phyloP scores from a whole-genome alignment of 1,140 invertebrate genomes.

The Propsilocerus akamusi region DNA sequence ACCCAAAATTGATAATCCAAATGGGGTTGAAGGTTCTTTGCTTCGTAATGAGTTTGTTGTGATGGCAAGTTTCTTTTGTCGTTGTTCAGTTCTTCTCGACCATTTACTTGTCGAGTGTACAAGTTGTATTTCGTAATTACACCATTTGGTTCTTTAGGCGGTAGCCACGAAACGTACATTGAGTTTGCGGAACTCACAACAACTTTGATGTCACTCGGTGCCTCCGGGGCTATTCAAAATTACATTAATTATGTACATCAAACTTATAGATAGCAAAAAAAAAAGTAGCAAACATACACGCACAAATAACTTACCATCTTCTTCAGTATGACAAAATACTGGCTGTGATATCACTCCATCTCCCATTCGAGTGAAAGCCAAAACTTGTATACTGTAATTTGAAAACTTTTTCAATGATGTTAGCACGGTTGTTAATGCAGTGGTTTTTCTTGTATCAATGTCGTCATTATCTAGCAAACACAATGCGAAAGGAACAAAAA shows the following conservation, averaged over 20 bases:
- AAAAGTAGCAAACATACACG: not conserved
- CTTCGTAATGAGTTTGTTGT: constrained; percentile 41
- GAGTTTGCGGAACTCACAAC: constrained; percentile 53
- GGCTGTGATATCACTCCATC: constrained; percentile 51
- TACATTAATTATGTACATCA: not conserved
- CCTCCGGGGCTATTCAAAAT: constrained; percentile 43
- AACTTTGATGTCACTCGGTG: constrained; percentile 64
- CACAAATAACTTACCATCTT: constrained; percentile 43
- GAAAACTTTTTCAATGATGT: constrained; percentile 54
- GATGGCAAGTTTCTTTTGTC: constrained; percentile 40
- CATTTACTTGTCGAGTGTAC: constrained; percentile 50
- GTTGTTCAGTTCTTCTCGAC: constrained; percentile 45
- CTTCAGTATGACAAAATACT: constrained; percentile 59
- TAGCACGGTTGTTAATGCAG: constrained; percentile 42
- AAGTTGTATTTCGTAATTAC: constrained; percentile 61
- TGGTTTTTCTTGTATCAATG: constrained; percentile 47
- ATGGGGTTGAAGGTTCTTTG: constrained; percentile 48
- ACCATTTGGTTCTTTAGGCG: constrained; percentile 57
- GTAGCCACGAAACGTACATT: constrained; percentile 61
- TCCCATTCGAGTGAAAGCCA: constrained; percentile 65
- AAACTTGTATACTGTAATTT: constrained; percentile 71
- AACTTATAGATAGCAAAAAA: not conserved
- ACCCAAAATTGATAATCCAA: constrained; percentile 71
- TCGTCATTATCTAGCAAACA: constrained; percentile 26
- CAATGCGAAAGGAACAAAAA: not conserved